Evolutionary conservation across 1,140 invertebrate genomes (phyloP).

Genomic region (Conus betulinus): DNA sequence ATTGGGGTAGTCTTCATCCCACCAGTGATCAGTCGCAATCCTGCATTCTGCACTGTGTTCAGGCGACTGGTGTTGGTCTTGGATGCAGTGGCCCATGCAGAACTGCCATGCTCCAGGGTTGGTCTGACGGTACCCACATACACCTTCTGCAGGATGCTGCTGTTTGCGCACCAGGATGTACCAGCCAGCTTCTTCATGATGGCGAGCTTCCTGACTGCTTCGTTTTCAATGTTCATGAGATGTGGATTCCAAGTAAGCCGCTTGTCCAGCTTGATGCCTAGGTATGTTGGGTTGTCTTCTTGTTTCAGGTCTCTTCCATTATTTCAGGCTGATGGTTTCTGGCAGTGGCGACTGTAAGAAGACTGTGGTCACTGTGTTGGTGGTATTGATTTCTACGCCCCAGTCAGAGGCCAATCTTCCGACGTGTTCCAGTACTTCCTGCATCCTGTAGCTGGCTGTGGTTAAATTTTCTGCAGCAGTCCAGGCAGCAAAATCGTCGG

Average conservation of each 20-base stretch:
- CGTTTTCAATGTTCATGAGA: too few relatives aligned
- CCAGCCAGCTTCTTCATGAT: too few relatives aligned
- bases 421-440: neutral
- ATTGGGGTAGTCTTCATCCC: slow-evolving; percentile 28
- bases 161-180: too few relatives aligned
- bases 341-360: neutral
- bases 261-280: slow-evolving; percentile 8
- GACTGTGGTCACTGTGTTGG: slow-evolving; percentile 8
- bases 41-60: neutral
- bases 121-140: too few relatives aligned
- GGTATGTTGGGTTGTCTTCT: neutral
- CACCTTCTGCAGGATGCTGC: too few relatives aligned
- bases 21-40: too few relatives aligned
- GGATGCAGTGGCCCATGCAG: slow-evolving; percentile 19
- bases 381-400: neutral
- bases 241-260: neutral
- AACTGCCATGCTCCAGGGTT: neutral
- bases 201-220: too few relatives aligned
- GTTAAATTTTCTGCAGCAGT: too few relatives aligned
- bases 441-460: too few relatives aligned
- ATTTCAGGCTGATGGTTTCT: neutral
- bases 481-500: too few relatives aligned
- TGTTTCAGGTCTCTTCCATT: neutral
- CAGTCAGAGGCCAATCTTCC: neutral
- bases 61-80: neutral